Conservation (phyloP, 2,113 vertebrate species). For the Solea solea region DNA sequence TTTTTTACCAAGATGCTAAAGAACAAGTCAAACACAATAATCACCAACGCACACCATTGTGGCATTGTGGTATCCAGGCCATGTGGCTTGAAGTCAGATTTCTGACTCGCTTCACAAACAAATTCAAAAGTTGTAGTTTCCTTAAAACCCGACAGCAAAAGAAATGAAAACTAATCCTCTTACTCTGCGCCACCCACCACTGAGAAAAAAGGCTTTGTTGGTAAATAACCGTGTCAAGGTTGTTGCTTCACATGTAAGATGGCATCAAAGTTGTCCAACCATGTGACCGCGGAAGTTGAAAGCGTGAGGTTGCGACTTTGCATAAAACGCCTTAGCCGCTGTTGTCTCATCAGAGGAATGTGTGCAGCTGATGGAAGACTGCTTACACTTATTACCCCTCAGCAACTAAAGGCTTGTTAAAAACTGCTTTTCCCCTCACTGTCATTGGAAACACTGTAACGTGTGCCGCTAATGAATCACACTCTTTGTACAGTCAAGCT, state of each 20-base stretch:
- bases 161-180: constrained; percentile 78
- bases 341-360: constrained; percentile 71
- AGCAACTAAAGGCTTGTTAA: constrained; percentile 81
- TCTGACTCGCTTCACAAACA: constrained; percentile 66
- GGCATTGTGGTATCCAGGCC: background rate
- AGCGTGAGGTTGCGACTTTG: constrained; percentile 67
- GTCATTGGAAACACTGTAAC: constrained; percentile 21
- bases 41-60: no score
- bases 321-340: constrained; percentile 67
- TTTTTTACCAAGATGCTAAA: no score
- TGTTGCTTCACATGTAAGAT: constrained; percentile 74
- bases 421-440: constrained; percentile 54
- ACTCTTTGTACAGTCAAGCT: constrained; percentile 17
- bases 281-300: constrained; percentile 70
- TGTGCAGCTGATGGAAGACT: constrained; percentile 78
- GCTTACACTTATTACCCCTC: constrained; percentile 71
- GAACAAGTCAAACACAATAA: no score
- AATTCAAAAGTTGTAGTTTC: constrained; percentile 63
- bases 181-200: constrained; percentile 70
- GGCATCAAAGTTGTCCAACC: constrained; percentile 76
- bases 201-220: constrained; percentile 70
- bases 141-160: constrained; percentile 68
- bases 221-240: constrained; percentile 81
- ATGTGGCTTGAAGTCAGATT: constrained; percentile 22
- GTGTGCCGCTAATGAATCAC: constrained; percentile 56